Evolutionary conservation across 37 sponge, comb jelly and placozoan species (phyloP).

Genomic region (Amphimedon queenslandica): DNA sequence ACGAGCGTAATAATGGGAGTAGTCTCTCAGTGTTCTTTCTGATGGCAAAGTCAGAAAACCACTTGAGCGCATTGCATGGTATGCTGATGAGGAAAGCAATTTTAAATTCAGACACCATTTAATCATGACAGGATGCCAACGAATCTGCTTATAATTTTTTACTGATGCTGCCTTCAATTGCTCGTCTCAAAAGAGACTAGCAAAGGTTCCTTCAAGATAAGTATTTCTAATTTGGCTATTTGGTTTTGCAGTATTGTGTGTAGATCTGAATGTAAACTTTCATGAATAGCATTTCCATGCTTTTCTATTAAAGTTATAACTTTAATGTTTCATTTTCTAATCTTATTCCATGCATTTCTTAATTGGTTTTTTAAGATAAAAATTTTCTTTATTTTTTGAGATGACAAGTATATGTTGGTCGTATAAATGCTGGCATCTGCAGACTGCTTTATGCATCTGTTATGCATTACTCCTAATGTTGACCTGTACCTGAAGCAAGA

Average conservation of each 20-base stretch:
- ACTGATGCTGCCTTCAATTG: slow-evolving; percentile 13
- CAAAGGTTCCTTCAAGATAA: slow-evolving; percentile 40
- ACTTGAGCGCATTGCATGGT: slow-evolving; percentile 28
- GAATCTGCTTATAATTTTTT: slow-evolving; percentile 10
- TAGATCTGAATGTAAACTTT: slow-evolving; percentile 30
- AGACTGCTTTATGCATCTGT: too few relatives aligned
- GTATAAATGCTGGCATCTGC: too few relatives aligned
- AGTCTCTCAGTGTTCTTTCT: slow-evolving; percentile 49
- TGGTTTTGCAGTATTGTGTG: slow-evolving; percentile 7
- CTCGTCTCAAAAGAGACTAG: slow-evolving; percentile 34
- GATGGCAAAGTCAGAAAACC: slow-evolving; percentile 38
- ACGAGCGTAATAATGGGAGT: slow-evolving; percentile 16
- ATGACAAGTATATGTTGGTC: too few relatives aligned
- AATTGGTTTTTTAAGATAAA: slow-evolving; percentile 6
- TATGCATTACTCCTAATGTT: too few relatives aligned
- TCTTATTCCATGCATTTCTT: slow-evolving; percentile 2
- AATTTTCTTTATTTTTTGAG: too few relatives aligned
- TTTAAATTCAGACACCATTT: slow-evolving; percentile 25
- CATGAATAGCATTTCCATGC: slow-evolving; percentile 12
- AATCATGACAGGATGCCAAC: slow-evolving; percentile 44
- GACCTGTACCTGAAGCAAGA: too few relatives aligned
- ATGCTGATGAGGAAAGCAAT: slow-evolving; percentile 23
- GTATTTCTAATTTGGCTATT: neutral
- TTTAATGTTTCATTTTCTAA: slow-evolving; percentile 12
- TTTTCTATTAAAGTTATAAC: slow-evolving; percentile 4